These are phyloP conservation scores for Hucho hucho DNA, from an alignment of 2,113 vertebrate species.

Conservation along the genomic window DNA sequence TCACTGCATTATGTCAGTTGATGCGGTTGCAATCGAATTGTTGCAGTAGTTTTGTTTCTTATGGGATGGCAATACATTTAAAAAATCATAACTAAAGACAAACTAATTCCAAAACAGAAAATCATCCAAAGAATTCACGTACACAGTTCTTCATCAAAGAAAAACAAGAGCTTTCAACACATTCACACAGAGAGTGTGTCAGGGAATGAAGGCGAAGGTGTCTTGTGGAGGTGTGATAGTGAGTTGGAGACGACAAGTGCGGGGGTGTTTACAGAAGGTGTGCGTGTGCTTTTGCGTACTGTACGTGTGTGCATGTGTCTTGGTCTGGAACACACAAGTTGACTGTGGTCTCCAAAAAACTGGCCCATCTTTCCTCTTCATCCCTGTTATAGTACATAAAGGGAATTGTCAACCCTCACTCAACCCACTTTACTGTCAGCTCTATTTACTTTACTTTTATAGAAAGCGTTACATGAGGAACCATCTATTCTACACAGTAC, in stretches of 20 bases:
- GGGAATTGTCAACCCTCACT: too few species aligned
- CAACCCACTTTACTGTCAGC: too few species aligned
- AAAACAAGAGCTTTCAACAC: not conserved
- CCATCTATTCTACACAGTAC: not conserved
- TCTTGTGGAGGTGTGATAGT: not conserved
- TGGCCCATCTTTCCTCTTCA: too few species aligned
- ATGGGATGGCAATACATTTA: not conserved
- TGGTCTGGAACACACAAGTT: not conserved
- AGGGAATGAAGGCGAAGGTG: conserved; percentile 1
- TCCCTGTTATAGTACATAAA: too few species aligned
- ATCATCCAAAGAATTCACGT: not conserved
- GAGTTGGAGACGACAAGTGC: not conserved
- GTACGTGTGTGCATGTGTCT: not conserved
- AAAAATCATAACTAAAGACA: not conserved
- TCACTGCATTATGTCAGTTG: not conserved
- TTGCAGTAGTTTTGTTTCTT: not conserved
- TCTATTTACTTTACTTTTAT: too few species aligned
- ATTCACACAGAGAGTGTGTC: not conserved
- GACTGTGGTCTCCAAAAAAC: too few species aligned
- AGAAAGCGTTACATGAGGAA: too few species aligned
- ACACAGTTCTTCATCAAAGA: not conserved
- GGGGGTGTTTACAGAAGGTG: not conserved
- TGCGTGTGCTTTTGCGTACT: not conserved
- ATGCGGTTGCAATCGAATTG: not conserved
- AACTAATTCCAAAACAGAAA: not conserved